phyloP scores from a whole-genome alignment of 2,113 vertebrate genomes.

The Gracilinanus agilis region DNA sequence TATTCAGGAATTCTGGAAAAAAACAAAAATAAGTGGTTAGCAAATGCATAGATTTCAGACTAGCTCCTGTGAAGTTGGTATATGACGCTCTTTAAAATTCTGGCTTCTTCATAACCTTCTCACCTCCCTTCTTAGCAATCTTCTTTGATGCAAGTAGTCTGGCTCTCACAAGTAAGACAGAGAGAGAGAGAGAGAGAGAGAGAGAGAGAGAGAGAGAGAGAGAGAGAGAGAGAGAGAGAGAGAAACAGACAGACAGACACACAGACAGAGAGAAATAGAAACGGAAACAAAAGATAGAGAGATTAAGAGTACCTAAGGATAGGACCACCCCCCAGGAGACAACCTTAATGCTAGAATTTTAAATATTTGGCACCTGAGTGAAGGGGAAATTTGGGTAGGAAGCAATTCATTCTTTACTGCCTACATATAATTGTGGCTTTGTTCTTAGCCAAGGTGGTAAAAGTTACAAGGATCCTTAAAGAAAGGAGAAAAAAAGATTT shows the following conservation, averaged over 20 bases:
- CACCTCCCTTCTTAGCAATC: background rate
- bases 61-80: background rate
- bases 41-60: background rate
- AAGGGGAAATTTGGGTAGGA: background rate
- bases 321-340: background rate
- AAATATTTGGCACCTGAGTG: background rate
- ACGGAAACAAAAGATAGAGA: background rate
- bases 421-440: background rate
- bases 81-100: background rate
- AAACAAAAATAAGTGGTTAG: background rate
- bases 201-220: background rate
- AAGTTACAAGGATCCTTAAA: background rate
- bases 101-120: slow-evolving; percentile 1
- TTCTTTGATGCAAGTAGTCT: background rate
- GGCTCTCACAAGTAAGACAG: background rate
- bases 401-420: background rate
- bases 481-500: background rate
- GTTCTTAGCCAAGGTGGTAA: background rate
- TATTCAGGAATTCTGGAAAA: background rate
- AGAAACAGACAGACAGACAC: background rate
- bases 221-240: background rate
- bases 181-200: background rate
- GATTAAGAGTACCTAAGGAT: background rate
- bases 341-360: background rate
- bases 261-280: background rate